A percentile compares a stretch with the other conserved stretches of the same genome.
phyloP scores from a whole-genome alignment of 2,888 invertebrate genomes.

The Eristalis arbustorum region DNA sequence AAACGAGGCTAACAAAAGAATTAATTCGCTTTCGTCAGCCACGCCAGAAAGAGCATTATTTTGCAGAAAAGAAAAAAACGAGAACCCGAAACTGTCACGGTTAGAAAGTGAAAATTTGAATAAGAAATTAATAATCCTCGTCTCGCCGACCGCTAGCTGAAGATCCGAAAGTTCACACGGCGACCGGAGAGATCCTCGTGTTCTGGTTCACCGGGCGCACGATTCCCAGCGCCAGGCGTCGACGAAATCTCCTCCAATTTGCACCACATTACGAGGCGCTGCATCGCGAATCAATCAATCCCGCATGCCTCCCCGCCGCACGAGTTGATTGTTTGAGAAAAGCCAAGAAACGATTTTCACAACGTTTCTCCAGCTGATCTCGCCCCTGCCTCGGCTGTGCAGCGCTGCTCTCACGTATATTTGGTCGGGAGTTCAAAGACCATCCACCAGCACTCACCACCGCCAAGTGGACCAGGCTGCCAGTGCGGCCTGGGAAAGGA shows the following conservation, averaged over 20 bases:
- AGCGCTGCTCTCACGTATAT: constrained; percentile 44
- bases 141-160: not conserved
- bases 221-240: constrained; percentile 11
- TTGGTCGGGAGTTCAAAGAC: constrained; percentile 57
- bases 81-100: not conserved
- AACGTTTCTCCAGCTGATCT: constrained; percentile 35
- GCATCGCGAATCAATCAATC: constrained; percentile 55
- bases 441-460: constrained; percentile 32
- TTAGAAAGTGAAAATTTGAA: constrained; percentile 41
- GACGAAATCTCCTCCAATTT: constrained; percentile 11
- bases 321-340: constrained; percentile 64
- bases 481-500: not conserved
- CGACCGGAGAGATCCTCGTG: constrained; percentile 9
- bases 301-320: constrained; percentile 22
- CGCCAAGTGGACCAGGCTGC: constrained; percentile 29
- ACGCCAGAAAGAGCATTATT: not conserved
- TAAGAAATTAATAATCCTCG: constrained; percentile 9
- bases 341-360: constrained; percentile 53
- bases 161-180: not conserved
- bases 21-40: constrained; percentile 22
- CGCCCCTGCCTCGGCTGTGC: no score
- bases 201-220: constrained; percentile 41
- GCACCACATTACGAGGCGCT: not conserved
- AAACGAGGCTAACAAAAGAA: constrained; percentile 12
- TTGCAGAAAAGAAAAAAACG: constrained; percentile 2